These are phyloP conservation scores for Perizoma flavofasciatum DNA, from an alignment of 2,888 invertebrate species.

Conservation along the genomic window DNA sequence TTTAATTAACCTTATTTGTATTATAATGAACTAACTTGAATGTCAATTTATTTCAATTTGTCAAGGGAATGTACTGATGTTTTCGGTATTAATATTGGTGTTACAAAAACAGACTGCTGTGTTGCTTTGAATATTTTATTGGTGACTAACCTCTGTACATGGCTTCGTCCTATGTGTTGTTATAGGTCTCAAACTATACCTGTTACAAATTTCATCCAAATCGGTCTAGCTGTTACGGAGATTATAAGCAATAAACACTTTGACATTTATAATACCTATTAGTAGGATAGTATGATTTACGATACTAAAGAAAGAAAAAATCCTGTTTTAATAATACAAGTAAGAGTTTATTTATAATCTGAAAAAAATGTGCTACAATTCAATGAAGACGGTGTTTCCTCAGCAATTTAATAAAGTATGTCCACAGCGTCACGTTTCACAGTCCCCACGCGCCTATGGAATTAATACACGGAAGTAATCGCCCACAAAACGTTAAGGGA, in stretches of 20 bases:
- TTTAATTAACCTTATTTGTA: neutral
- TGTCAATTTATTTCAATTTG: slow-evolving; percentile 8
- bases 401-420: slow-evolving; percentile 10
- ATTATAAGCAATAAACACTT: no score
- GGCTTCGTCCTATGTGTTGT: no score
- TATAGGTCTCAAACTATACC: no score
- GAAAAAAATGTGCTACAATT: slow-evolving; percentile 1
- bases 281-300: no score
- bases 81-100: neutral
- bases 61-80: slow-evolving; percentile 1
- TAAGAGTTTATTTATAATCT: neutral
- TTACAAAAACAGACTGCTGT: no score
- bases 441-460: slow-evolving; percentile 24
- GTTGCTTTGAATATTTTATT: no score
- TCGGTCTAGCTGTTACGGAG: no score
- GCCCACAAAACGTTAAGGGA: slow-evolving; percentile 30
- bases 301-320: no score
- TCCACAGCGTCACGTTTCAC: slow-evolving; percentile 2
- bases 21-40: slow-evolving; percentile 11
- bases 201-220: no score
- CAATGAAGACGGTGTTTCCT: slow-evolving; percentile 7
- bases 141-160: no score
- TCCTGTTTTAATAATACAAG: no score
- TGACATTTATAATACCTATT: no score
- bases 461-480: slow-evolving; percentile 36